phyloP scores from a whole-genome alignment of 2,797 vertebrate species.

The Natrix natrix region DNA sequence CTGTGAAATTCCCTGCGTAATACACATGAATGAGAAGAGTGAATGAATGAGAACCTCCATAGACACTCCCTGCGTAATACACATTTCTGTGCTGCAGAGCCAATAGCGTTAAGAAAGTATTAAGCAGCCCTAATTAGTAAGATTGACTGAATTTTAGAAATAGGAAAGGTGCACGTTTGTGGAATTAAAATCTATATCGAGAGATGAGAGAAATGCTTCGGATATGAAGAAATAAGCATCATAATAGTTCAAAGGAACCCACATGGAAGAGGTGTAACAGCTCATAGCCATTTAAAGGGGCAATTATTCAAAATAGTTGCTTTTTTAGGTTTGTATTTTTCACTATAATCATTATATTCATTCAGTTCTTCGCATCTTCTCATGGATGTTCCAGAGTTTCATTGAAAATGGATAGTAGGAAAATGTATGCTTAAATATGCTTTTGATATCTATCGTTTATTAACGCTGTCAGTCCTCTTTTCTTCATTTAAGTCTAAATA shows the following conservation, averaged over 20 bases:
- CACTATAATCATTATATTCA: background rate
- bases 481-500: background rate
- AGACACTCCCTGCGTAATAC: slow-evolving; percentile 20
- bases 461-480: background rate
- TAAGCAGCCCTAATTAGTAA: slow-evolving; percentile 32
- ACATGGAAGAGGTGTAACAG: background rate
- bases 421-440: background rate
- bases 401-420: background rate
- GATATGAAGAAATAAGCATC: background rate
- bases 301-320: background rate
- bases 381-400: background rate
- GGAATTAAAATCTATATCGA: background rate
- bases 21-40: background rate
- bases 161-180: background rate
- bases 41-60: background rate
- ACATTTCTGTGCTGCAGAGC: slow-evolving; percentile 24
- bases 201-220: background rate
- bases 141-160: background rate
- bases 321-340: background rate
- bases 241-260: background rate
- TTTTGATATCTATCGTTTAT: background rate
- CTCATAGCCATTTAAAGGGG: background rate
- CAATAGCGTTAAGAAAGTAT: slow-evolving; percentile 37
- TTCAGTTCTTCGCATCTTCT: background rate
- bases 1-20: slow-evolving; percentile 44